Conservation (phyloP, 2,797 vertebrate species). For the Glossophaga mutica region DNA sequence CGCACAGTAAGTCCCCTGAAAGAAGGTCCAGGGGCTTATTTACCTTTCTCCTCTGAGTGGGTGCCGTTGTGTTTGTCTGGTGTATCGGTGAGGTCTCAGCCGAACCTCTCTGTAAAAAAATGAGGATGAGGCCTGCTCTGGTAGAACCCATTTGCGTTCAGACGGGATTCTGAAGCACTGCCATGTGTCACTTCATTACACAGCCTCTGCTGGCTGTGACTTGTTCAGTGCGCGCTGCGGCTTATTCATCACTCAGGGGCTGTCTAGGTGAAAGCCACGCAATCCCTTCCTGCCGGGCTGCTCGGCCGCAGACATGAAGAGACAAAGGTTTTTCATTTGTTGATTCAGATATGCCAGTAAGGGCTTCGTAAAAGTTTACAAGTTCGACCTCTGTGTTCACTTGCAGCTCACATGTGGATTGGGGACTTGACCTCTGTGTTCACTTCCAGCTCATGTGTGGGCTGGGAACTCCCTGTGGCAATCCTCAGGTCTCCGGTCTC, state of each 20-base stretch:
- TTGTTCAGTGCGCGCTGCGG: constrained; percentile 6
- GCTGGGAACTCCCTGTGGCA: background rate
- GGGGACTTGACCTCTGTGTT: background rate
- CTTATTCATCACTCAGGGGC: constrained; percentile 13
- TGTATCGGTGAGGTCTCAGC: background rate
- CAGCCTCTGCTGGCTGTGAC: background rate
- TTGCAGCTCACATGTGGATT: background rate
- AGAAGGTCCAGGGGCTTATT: background rate
- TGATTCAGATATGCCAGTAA: background rate
- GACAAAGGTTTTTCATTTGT: constrained; percentile 31
- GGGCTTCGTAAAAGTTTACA: background rate
- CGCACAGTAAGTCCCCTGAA: too few relatives aligned
- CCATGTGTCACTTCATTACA: constrained; percentile 39
- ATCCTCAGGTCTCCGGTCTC: background rate
- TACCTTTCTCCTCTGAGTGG: background rate
- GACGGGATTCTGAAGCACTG: constrained; percentile 2
- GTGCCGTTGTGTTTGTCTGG: background rate
- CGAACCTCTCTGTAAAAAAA: background rate
- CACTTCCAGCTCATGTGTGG: background rate
- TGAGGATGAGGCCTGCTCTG: background rate
- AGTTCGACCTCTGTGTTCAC: background rate
- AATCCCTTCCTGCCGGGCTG: background rate
- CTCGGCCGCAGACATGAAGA: background rate
- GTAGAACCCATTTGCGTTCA: background rate
- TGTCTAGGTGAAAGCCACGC: background rate